Percentiles rank a stretch among this genome's conserved stretches.
These are phyloP conservation scores for Zaprionus africanus DNA, from an alignment of 1,140 invertebrate genomes.

Conservation along the genomic window DNA sequence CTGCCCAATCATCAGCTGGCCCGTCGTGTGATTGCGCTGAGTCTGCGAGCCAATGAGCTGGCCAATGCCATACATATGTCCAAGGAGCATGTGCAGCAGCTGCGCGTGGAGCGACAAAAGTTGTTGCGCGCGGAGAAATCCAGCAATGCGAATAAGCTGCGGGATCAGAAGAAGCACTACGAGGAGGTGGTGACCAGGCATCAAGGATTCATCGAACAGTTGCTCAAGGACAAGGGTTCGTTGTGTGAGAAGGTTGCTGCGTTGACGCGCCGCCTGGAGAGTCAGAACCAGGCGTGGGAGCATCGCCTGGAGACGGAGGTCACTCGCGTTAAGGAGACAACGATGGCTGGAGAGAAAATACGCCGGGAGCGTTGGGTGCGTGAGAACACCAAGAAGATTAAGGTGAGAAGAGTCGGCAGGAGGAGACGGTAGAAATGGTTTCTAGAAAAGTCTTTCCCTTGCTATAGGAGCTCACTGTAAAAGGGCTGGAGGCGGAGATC, in stretches of 20 bases:
- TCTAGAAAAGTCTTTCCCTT: not conserved
- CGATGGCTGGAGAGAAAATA: conserved; percentile 88
- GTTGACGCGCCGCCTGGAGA: conserved; percentile 85
- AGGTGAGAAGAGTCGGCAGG: conserved; percentile 80
- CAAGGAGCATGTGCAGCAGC: conserved; percentile 78
- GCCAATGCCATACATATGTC: conserved; percentile 83
- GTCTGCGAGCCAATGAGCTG: conserved; percentile 80
- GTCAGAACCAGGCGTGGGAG: conserved; percentile 86
- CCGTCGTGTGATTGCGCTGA: conserved; percentile 73
- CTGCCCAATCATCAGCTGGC: conserved; percentile 83
- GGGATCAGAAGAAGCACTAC: conserved; percentile 88
- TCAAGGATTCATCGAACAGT: conserved; percentile 89
- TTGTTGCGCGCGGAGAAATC: conserved; percentile 71
- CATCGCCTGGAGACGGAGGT: conserved; percentile 88
- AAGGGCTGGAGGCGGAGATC: conserved; percentile 90
- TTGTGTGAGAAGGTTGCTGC: conserved; percentile 88
- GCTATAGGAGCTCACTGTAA: conserved; percentile 88
- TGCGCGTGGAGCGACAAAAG: conserved; percentile 79
- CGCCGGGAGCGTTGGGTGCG: conserved; percentile 89
- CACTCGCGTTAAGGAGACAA: conserved; percentile 87
- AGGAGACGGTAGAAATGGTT: too few relatives aligned
- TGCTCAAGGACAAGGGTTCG: conserved; percentile 88
- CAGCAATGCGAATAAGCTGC: conserved; percentile 81
- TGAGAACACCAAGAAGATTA: conserved; percentile 89
- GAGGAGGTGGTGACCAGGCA: conserved; percentile 87